Evolutionary conservation across 2,888 invertebrate species (phyloP).

Genomic region (Parnassius apollo): DNA sequence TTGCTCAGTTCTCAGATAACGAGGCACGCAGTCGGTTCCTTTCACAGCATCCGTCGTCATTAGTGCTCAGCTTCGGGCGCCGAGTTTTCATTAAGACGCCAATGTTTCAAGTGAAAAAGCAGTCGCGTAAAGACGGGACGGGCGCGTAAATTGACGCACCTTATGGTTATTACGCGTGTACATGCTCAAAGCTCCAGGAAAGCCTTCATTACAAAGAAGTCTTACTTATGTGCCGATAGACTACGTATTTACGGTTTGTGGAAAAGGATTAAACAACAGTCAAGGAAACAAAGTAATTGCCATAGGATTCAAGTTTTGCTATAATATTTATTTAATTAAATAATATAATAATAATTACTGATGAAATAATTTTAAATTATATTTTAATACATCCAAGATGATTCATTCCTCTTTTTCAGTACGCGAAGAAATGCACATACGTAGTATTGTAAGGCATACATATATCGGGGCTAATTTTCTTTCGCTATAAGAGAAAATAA

Average conservation of each 20-base stretch:
- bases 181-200: conserved; percentile 8
- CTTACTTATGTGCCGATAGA: conserved; percentile 1
- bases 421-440: not conserved
- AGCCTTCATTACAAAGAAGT: conserved; percentile 10
- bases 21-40: conserved; percentile 63
- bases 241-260: too few species aligned
- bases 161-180: conserved; percentile 39
- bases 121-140: conserved; percentile 38
- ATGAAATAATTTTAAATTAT: too few species aligned
- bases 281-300: too few species aligned
- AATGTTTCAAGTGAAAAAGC: conserved; percentile 64
- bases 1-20: conserved; percentile 67
- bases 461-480: conserved; percentile 4
- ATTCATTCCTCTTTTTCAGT: not conserved
- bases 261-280: too few species aligned
- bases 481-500: not conserved
- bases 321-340: too few species aligned
- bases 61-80: conserved; percentile 65
- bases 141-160: conserved; percentile 44
- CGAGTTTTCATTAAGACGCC: conserved; percentile 71
- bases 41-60: conserved; percentile 74
- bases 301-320: too few species aligned
- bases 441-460: not conserved
- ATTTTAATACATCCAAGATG: too few species aligned
- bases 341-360: too few species aligned